Percentiles rank a stretch among this genome's conserved stretches.
Evolutionary conservation across 2,888 invertebrate species (phyloP).

Genomic region (Drosophila falleni): DNA sequence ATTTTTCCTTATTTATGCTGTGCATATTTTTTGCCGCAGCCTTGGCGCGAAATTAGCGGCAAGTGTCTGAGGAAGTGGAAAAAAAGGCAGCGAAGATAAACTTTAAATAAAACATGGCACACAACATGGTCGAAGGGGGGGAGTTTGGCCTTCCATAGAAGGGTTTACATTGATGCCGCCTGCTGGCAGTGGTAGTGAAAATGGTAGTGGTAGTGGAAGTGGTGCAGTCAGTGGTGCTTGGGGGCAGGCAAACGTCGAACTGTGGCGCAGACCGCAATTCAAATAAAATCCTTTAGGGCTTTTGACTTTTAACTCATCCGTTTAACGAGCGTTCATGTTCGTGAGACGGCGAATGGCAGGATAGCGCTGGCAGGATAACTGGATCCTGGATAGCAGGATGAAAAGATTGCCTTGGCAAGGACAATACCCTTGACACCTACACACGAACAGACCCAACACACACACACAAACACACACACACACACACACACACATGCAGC

Average conservation of each 20-base stretch:
- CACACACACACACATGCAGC: slow-evolving; percentile 12
- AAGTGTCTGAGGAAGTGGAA: slow-evolving; percentile 54
- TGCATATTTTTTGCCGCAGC: slow-evolving; percentile 67
- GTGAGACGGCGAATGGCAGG: slow-evolving; percentile 59
- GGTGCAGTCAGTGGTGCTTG: not conserved
- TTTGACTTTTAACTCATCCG: slow-evolving; percentile 83
- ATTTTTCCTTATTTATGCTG: slow-evolving; percentile 80
- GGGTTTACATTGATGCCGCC: slow-evolving; percentile 16
- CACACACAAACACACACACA: slow-evolving; percentile 13
- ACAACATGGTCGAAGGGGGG: slow-evolving; percentile 36
- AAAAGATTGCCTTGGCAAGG: slow-evolving; percentile 60
- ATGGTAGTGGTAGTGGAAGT: slow-evolving; percentile 1
- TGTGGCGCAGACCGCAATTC: slow-evolving; percentile 78
- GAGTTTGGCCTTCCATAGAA: not conserved
- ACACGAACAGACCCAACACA: slow-evolving; percentile 27
- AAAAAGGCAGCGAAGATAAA: slow-evolving; percentile 68
- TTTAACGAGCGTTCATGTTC: slow-evolving; percentile 80
- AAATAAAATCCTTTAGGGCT: slow-evolving; percentile 84
- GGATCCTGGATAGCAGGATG: slow-evolving; percentile 23
- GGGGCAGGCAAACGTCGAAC: slow-evolving; percentile 63
- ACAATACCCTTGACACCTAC: slow-evolving; percentile 78
- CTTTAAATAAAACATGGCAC: slow-evolving; percentile 77
- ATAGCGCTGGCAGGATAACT: slow-evolving; percentile 13
- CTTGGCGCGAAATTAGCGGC: slow-evolving; percentile 77
- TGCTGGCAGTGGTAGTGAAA: slow-evolving; percentile 3